Conservation (phyloP, 2,797 vertebrate species). For the Hydrolagus colliei region DNA sequence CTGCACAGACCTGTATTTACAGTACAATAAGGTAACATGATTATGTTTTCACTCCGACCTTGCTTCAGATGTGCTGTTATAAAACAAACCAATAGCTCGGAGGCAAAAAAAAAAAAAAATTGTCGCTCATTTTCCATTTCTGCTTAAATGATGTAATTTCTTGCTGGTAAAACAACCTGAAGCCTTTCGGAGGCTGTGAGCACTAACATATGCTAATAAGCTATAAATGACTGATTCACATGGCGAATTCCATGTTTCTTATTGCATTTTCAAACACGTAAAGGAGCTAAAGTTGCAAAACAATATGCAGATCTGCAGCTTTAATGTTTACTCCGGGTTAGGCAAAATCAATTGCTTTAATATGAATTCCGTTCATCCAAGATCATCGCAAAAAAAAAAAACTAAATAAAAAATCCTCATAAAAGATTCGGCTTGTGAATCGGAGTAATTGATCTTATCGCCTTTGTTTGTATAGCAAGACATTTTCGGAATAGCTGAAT, state of each 20-base stretch:
- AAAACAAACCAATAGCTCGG: slow-evolving; percentile 29
- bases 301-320: slow-evolving; percentile 30
- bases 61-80: slow-evolving; percentile 29
- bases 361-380: slow-evolving; percentile 24
- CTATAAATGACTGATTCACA: slow-evolving; percentile 32
- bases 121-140: slow-evolving; percentile 27
- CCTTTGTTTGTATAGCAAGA: slow-evolving; percentile 2
- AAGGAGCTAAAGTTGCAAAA: slow-evolving; percentile 25
- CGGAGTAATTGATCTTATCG: slow-evolving; percentile 30
- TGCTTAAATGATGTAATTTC: slow-evolving; percentile 32
- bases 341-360: slow-evolving; percentile 31
- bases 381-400: neutral
- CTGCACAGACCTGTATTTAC: slow-evolving; percentile 31
- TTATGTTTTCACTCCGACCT: slow-evolving; percentile 30
- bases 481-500: neutral
- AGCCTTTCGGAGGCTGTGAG: slow-evolving; percentile 31
- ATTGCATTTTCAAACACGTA: slow-evolving; percentile 31
- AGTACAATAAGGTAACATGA: slow-evolving; percentile 32
- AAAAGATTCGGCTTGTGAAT: slow-evolving; percentile 23
- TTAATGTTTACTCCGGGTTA: slow-evolving; percentile 29
- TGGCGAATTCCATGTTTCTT: slow-evolving; percentile 29
- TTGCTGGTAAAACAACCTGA: slow-evolving; percentile 32
- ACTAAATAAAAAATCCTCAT: neutral
- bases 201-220: slow-evolving; percentile 33
- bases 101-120: slow-evolving; percentile 19